Base-by-base conservation (phyloP, 2,797 vertebrate species). In the Betta splendens region DNA sequence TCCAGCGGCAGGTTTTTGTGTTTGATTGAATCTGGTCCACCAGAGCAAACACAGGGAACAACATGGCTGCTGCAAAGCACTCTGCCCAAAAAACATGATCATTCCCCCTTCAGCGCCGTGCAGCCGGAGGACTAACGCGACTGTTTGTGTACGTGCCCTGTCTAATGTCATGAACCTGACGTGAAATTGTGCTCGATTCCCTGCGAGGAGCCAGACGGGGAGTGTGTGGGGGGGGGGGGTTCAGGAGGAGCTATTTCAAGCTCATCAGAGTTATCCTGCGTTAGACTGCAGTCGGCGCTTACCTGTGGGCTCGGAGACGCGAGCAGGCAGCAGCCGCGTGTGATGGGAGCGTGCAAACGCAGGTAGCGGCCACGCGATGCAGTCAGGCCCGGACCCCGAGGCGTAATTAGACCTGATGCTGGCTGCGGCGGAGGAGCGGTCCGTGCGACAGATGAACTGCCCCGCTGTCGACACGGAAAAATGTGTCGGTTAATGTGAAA, bases 161-260 rank as follows among this genome's bases (percentile, higher is more conserved):
- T 63, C 56, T 62, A 63, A 77, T 68, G 66, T 78, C 75, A 69
- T 62, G 65, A 62, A 58, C 69, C 63, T 53, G 33, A 74, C 21
- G 23, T 64, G 66, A 76, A 77, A 80, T 76, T 57, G 56, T 51
- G 45, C 68, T 64, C 65, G 61, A 79, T 73, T 39, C 51, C 54
- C 17, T 22, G 49, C 22, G 22, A 66, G 37, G 33, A 45, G 56
- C 20, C 7, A 13, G 2, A 22, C 42, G 58, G 62, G 40, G 39
- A 66, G 49, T 44, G 59, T 65, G 51, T 61, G 57, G 57, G 48
- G 49, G 49, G 72, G 59, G 63, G 44, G 2, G 45, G 49, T 74
- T 76, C 54, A 75, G 58, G 55, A 52, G 64, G 71, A 75, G 72
- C 76, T 81, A 81, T 80, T 85, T 84, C 72, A 79, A 75, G 71